Evolutionary conservation across 2,888 invertebrate species (phyloP).

Genomic region (Syritta pipiens): DNA sequence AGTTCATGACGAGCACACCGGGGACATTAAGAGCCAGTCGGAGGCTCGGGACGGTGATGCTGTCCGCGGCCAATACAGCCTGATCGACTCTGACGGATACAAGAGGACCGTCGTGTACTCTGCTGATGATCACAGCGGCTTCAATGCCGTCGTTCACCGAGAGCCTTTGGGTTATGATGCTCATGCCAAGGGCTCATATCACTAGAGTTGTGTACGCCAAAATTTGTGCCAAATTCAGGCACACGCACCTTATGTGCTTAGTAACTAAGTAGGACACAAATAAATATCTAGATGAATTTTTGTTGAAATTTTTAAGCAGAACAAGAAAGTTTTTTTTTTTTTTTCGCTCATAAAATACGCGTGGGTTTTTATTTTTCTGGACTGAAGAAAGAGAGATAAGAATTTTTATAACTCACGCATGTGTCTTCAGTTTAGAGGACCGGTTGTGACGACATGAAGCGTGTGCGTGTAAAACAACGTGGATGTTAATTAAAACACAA

Average conservation of each 20-base stretch:
- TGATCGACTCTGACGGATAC: slow-evolving; percentile 80
- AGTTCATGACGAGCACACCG: slow-evolving; percentile 80
- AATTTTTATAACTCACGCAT: neutral
- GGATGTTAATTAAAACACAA: slow-evolving; percentile 3
- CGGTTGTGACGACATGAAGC: slow-evolving; percentile 5
- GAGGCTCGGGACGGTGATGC: slow-evolving; percentile 80
- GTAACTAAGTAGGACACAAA: slow-evolving; percentile 32
- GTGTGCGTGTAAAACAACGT: neutral
- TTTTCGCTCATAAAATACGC: no score
- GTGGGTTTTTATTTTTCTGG: no score
- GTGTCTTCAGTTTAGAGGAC: slow-evolving; percentile 1
- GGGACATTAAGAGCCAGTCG: slow-evolving; percentile 80
- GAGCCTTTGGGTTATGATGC: slow-evolving; percentile 74
- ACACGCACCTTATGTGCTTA: slow-evolving; percentile 2
- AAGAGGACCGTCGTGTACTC: slow-evolving; percentile 81
- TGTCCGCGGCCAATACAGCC: slow-evolving; percentile 80
- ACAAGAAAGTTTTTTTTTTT: no score
- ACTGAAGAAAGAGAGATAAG: neutral
- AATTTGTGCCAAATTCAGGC: neutral
- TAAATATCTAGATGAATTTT: neutral
- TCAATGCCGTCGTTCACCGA: slow-evolving; percentile 81
- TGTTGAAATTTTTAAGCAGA: slow-evolving; percentile 13
- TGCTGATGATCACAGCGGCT: slow-evolving; percentile 80
- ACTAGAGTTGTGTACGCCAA: slow-evolving; percentile 22
- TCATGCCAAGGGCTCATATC: slow-evolving; percentile 47